A percentile compares a stretch with the other conserved stretches of the same genome.
phyloP scores from a whole-genome alignment of 1,140 invertebrate genomes.

The Ladona fulva region DNA sequence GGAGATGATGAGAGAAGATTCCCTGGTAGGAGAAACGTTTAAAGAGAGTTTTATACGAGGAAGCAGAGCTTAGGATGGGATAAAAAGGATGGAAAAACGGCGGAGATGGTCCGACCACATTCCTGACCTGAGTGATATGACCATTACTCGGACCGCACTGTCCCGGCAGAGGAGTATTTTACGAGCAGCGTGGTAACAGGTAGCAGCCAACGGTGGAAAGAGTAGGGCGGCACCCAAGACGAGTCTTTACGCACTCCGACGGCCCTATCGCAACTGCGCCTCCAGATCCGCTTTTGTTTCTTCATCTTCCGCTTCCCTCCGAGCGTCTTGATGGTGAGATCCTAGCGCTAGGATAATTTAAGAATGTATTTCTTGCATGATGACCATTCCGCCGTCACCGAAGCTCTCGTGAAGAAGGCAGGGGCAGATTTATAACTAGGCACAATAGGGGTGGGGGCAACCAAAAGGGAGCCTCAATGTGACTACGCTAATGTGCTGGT shows the following conservation, averaged over 20 bases:
- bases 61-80: background rate
- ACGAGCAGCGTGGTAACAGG: background rate
- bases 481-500: too few relatives aligned
- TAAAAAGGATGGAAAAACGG: background rate
- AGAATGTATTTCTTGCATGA: too few relatives aligned
- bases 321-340: too few relatives aligned
- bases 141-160: background rate
- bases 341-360: too few relatives aligned
- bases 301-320: too few relatives aligned
- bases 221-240: background rate
- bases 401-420: too few relatives aligned
- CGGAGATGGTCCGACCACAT: background rate
- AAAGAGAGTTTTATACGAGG: background rate
- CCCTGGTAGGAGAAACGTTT: background rate
- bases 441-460: too few relatives aligned
- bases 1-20: background rate
- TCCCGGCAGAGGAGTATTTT: background rate
- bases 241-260: background rate
- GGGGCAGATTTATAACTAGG: too few relatives aligned
- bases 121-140: background rate
- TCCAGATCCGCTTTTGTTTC: too few relatives aligned
- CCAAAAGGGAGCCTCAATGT: too few relatives aligned
- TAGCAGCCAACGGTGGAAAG: background rate
- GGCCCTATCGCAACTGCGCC: too few relatives aligned
- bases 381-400: too few relatives aligned